Conservation (phyloP, 2,888 invertebrate species). For the Muscina levida region DNA sequence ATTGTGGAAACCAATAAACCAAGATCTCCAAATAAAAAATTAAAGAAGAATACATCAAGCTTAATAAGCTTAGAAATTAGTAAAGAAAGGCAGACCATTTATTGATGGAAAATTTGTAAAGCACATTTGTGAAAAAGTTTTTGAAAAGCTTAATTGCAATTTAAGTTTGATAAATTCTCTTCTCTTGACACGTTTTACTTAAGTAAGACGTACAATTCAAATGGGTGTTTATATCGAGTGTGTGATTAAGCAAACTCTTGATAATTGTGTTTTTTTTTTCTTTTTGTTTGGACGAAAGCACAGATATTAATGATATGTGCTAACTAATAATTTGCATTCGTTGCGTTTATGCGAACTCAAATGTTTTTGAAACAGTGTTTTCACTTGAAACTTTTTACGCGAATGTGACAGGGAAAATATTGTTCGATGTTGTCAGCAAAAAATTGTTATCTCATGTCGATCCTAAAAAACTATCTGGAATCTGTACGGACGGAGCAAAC, state of each 20-base stretch:
- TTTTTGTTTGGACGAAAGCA: no score
- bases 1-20: no score
- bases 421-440: not conserved
- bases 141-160: not conserved
- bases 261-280: conserved; percentile 13
- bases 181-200: not conserved
- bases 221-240: not conserved
- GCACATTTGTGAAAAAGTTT: not conserved
- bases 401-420: not conserved
- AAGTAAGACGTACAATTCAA: not conserved
- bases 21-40: not conserved
- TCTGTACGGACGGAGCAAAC: not conserved
- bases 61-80: not conserved
- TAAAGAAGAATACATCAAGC: not conserved
- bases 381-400: not conserved
- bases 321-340: not conserved
- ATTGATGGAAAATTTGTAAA: not conserved
- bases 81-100: not conserved
- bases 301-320: not conserved
- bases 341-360: not conserved
- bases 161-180: not conserved
- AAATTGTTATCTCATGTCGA: not conserved
- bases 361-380: not conserved
- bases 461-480: no score
- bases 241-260: conserved; percentile 5